Conservation (phyloP, 2,888 invertebrate species). For the Pocota personata region DNA sequence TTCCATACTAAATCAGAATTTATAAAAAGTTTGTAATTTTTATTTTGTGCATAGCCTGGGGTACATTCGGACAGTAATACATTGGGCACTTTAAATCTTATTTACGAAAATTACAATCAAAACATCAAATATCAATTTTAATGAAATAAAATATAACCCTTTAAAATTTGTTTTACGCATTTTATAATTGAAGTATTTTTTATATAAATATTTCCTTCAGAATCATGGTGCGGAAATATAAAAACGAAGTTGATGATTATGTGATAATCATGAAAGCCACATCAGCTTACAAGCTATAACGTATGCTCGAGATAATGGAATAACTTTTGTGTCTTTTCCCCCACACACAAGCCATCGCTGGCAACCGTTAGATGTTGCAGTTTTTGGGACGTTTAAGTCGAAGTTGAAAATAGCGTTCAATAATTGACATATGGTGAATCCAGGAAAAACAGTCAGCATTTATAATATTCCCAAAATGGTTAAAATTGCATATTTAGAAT, state of each 20-base stretch:
- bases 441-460: slow-evolving; percentile 38
- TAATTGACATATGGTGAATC: too few relatives aligned
- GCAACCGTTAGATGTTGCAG: slow-evolving; percentile 60
- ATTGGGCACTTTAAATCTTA: too few relatives aligned
- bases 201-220: too few relatives aligned
- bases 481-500: slow-evolving; percentile 46
- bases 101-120: too few relatives aligned
- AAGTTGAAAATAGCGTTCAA: slow-evolving; percentile 53
- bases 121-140: too few relatives aligned
- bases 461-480: slow-evolving; percentile 54
- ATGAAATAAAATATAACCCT: slow-evolving; percentile 41
- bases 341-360: too few relatives aligned
- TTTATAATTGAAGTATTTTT: slow-evolving; percentile 16
- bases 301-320: slow-evolving; percentile 79
- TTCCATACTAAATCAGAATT: slow-evolving; percentile 18
- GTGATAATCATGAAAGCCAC: slow-evolving; percentile 79
- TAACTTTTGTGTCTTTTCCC: slow-evolving; percentile 76
- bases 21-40: slow-evolving; percentile 20
- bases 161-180: slow-evolving; percentile 7
- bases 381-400: slow-evolving; percentile 58
- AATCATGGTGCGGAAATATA: too few relatives aligned
- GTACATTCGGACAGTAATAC: slow-evolving; percentile 32
- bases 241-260: slow-evolving; percentile 68
- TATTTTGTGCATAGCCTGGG: slow-evolving; percentile 8
- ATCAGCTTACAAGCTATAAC: slow-evolving; percentile 76